Percentiles rank a stretch among this genome's conserved stretches.
phyloP scores from a whole-genome alignment of 92 coral and sea anemone species.

The Zoanthus sociatus region DNA sequence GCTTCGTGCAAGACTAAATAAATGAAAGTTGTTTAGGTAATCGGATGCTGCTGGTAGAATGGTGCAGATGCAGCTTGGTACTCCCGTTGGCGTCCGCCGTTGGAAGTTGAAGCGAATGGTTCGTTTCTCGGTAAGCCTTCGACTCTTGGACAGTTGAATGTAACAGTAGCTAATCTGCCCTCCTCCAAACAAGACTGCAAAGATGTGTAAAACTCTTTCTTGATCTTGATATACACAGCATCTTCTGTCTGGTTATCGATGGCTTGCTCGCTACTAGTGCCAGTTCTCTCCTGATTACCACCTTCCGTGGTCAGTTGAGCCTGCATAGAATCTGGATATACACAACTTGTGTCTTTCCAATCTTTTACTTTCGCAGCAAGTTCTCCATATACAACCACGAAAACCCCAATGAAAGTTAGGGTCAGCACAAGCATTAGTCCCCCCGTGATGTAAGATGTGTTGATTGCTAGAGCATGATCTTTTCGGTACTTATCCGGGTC shows the following conservation, averaged over 20 bases:
- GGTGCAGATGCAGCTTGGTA: neutral
- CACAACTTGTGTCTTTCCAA: neutral
- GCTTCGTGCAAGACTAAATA: neutral
- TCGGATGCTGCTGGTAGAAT: neutral
- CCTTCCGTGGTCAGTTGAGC: slow-evolving; percentile 31
- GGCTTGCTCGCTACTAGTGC: slow-evolving; percentile 29
- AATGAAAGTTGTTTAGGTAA: neutral
- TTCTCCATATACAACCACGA: slow-evolving; percentile 19
- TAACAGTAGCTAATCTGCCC: slow-evolving; percentile 22
- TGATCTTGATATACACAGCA: slow-evolving; percentile 6
- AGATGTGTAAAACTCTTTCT: slow-evolving; percentile 19
- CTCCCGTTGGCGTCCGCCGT: slow-evolving; percentile 12
- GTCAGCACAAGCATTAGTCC: slow-evolving; percentile 30
- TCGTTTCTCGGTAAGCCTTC: neutral
- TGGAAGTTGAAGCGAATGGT: neutral
- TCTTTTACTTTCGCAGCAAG: slow-evolving; percentile 22
- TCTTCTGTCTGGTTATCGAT: neutral
- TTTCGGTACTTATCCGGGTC: neutral
- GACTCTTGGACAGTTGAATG: slow-evolving; percentile 2
- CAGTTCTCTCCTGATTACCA: slow-evolving; percentile 4
- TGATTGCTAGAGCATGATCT: neutral
- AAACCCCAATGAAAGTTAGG: slow-evolving; percentile 3
- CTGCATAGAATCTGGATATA: neutral
- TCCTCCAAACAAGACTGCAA: slow-evolving; percentile 35
- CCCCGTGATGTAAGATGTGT: slow-evolving; percentile 30